Percentiles rank a stretch among this genome's conserved stretches.
These are phyloP conservation scores for Sebastes nivosus DNA, from an alignment of 2,797 vertebrate species.

Conservation along the genomic window DNA sequence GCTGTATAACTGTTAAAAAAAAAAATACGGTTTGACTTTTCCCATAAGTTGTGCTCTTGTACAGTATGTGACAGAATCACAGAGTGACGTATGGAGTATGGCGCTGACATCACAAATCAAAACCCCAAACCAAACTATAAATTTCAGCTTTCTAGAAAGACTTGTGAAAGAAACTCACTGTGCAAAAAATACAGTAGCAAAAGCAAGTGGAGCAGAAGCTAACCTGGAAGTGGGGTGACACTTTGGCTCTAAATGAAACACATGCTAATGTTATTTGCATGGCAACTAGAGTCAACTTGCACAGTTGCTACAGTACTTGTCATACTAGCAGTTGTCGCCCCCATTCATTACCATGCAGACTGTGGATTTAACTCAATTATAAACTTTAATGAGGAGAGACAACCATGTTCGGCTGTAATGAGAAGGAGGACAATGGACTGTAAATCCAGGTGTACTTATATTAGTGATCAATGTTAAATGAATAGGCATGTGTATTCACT, in stretches of 20 bases:
- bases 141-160: constrained; percentile 1
- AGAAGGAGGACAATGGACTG: constrained; percentile 11
- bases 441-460: constrained; percentile 36
- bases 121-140: not conserved
- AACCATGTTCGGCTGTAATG: constrained; percentile 1
- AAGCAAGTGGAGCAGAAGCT: not conserved
- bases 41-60: not conserved
- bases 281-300: not conserved
- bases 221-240: not conserved
- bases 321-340: not conserved
- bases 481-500: constrained; percentile 6
- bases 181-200: not conserved
- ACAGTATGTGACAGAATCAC: not conserved
- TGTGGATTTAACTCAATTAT: constrained; percentile 15
- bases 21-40: not conserved
- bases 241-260: constrained; percentile 15
- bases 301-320: not conserved
- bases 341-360: not conserved
- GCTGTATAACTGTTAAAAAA: not conserved
- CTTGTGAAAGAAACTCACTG: not conserved
- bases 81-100: not conserved
- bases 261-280: not conserved
- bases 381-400: constrained; percentile 11
- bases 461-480: constrained; percentile 4
- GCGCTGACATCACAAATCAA: not conserved